Conservation (phyloP, 2,113 vertebrate species). For the Engraulis encrasicolus region DNA sequence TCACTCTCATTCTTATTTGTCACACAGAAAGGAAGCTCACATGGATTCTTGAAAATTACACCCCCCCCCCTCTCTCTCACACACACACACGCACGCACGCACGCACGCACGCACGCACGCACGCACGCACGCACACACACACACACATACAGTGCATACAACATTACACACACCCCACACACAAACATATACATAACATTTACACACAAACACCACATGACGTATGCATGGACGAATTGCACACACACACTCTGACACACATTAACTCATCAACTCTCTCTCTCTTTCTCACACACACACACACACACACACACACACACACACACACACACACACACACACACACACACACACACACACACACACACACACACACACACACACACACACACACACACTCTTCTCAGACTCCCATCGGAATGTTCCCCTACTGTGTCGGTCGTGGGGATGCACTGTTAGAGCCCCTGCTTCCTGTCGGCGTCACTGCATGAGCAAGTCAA, state of each 20-base stretch:
- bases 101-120: too few relatives aligned
- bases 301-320: not conserved
- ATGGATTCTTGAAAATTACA: constrained; percentile 55
- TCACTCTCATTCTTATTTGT: constrained; percentile 44
- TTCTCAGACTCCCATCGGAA: constrained; percentile 59
- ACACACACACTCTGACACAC: too few relatives aligned
- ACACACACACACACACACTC: not conserved
- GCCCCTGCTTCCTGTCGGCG: constrained; percentile 70
- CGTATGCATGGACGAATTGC: too few relatives aligned
- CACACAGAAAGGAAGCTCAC: constrained; percentile 64
- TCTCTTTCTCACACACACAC: too few relatives aligned
- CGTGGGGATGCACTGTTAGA: constrained; percentile 56
- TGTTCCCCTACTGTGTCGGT: constrained; percentile 69
- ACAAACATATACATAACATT: too few relatives aligned
- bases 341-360: too few relatives aligned
- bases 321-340: constrained; percentile 3
- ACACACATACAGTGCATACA: too few relatives aligned
- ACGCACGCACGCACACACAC: too few relatives aligned
- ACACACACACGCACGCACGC: not conserved
- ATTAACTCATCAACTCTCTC: too few relatives aligned
- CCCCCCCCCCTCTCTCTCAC: not conserved
- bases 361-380: not conserved
- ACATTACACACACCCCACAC: too few relatives aligned
- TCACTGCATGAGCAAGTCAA: constrained; percentile 48
- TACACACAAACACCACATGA: too few relatives aligned